phyloP scores from a whole-genome alignment of 2,888 invertebrate genomes.

The Drosophila conformis region DNA sequence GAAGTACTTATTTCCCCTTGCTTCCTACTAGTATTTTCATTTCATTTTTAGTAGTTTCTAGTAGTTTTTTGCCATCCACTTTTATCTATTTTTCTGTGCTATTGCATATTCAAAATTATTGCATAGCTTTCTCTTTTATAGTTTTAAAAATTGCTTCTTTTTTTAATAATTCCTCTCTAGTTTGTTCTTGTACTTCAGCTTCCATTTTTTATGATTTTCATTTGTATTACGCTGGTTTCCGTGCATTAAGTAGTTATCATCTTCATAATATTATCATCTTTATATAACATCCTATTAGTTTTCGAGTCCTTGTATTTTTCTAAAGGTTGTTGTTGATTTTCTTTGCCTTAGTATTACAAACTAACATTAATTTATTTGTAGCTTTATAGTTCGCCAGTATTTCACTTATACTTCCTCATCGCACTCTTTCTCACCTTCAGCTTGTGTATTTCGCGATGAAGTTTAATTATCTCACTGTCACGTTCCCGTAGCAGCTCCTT shows the following conservation, averaged over 20 bases:
- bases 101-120: neutral
- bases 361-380: neutral
- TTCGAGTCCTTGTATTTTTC: neutral
- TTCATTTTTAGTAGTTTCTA: neutral
- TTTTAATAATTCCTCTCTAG: neutral
- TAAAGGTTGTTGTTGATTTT: neutral
- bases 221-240: neutral
- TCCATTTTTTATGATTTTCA: neutral
- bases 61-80: neutral
- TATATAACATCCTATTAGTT: neutral
- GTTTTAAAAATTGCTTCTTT: neutral
- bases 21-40: neutral
- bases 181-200: neutral
- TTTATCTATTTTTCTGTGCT: neutral
- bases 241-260: neutral
- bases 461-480: constrained; percentile 87
- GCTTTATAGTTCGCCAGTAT: neutral
- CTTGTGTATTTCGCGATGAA: constrained; percentile 90
- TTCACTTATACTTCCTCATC: neutral
- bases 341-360: neutral
- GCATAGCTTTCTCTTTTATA: neutral
- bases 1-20: constrained; percentile 2
- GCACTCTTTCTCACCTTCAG: constrained; percentile 54
- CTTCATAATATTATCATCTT: too few relatives aligned
- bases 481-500: constrained; percentile 86